Percentiles rank a stretch among this genome's conserved stretches.
Conservation (phyloP, 2,797 vertebrate species). For the Pseudochirops corinnae region DNA sequence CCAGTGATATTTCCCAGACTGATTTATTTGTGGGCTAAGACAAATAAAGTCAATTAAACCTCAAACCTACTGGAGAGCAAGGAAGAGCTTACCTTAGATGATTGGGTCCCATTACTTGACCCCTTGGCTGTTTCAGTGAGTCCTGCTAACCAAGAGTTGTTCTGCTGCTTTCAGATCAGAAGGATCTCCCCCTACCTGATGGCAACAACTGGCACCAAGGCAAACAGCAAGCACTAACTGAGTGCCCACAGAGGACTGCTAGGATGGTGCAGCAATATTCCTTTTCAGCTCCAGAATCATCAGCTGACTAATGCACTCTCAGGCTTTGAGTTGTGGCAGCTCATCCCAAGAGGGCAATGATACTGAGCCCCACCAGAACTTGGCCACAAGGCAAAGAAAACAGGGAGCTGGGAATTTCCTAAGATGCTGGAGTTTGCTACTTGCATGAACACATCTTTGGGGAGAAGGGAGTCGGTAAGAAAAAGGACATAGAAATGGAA, state of each 20-base stretch:
- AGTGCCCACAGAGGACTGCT: neutral
- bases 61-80: neutral
- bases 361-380: slow-evolving; percentile 24
- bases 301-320: slow-evolving; percentile 13
- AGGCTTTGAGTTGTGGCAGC: slow-evolving; percentile 29
- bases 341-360: slow-evolving; percentile 66
- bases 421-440: neutral
- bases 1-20: slow-evolving; percentile 57
- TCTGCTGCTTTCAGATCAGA: slow-evolving; percentile 59
- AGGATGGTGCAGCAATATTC: slow-evolving; percentile 29
- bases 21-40: slow-evolving; percentile 59
- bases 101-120: slow-evolving; percentile 59
- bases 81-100: slow-evolving; percentile 70
- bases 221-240: slow-evolving; percentile 9
- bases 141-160: slow-evolving; percentile 30
- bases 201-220: slow-evolving; percentile 42
- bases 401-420: neutral
- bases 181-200: slow-evolving; percentile 42
- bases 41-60: slow-evolving; percentile 27
- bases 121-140: slow-evolving; percentile 14
- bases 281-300: neutral
- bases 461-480: neutral
- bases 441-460: neutral
- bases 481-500: neutral
- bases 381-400: neutral